Evolutionary conservation across 2,113 vertebrate species (phyloP), one percentile per base, ranked within the genome.

Genomic region (Silurus glanis): DNA sequence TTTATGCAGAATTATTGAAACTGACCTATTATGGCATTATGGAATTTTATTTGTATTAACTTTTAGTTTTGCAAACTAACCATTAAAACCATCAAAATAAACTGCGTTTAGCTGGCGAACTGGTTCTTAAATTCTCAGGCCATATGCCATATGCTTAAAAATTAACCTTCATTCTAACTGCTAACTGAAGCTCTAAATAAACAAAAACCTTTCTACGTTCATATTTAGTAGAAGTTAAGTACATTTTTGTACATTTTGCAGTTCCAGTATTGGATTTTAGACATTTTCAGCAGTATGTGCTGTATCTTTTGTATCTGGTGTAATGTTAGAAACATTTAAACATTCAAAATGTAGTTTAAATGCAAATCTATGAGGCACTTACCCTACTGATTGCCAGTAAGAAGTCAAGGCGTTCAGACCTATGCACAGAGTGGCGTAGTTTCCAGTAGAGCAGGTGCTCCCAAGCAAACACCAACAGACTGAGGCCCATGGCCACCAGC

Each of bases 391-490:
- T 97, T 23, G 96, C 97, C 74, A 99, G 94, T 78, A 99, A 95
- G 88, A 96, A 97, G 90, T 99, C 96, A 8, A 98, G 95, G 49
- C 93, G 96, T 58, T 98, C 93, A 0, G 97, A 94, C 59, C 95
- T 95, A 90, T 94, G 96, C 49, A 98, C 94, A 0, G 97, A 97
- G 90, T 99, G 97, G 0, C 98, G 94, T 62, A 99, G 95, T 88
- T 97, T 98, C 97, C 98, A 97, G 91, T 99, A 99, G 82, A 99
- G 96, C 0, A 99, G 94, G 80, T 99, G 98, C 86, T 99, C 98
- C 97, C 97, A 99, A 69, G 97, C 95, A 0, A 99, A 99, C 83
- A 99, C 98, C 89, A 99, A 94, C 89, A 99, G 93, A 88, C 98
- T 99, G 83, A 99, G 95, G 61, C 98, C 98, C 98, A 99, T 99